A percentile compares a stretch with the other conserved stretches of the same genome.
Conservation (phyloP, 2,888 invertebrate genomes). For the Pardosa pseudoannulata region DNA sequence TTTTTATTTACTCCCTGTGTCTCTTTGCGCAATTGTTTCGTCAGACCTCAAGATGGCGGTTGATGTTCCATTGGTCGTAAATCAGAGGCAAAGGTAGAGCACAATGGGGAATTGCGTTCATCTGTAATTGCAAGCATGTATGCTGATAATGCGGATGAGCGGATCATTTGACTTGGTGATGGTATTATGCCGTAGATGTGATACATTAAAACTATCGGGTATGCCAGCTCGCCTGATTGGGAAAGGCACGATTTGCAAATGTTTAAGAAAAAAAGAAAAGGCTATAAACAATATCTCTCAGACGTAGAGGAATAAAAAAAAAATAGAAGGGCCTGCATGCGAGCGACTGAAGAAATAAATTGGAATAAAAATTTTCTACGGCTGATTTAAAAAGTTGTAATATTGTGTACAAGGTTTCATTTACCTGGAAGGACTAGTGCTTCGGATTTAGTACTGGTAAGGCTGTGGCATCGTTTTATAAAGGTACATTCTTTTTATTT, state of each 20-base stretch:
- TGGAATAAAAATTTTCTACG: too few relatives aligned
- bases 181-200: conserved; percentile 46
- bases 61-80: conserved; percentile 38
- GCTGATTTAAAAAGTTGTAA: too few relatives aligned
- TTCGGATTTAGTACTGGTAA: too few relatives aligned
- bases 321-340: background rate
- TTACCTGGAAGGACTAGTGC: too few relatives aligned
- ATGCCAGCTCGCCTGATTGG: conserved; percentile 38
- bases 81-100: conserved; percentile 44
- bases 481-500: too few relatives aligned
- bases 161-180: conserved; percentile 60
- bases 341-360: too few relatives aligned
- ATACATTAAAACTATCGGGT: conserved; percentile 60
- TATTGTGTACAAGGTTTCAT: too few relatives aligned
- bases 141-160: conserved; percentile 16
- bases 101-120: conserved; percentile 20
- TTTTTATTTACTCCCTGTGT: background rate
- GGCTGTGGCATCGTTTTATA: too few relatives aligned
- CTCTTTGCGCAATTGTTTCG: conserved; percentile 56
- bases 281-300: background rate
- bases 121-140: conserved; percentile 33
- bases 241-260: conserved; percentile 51
- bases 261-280: background rate
- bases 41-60: conserved; percentile 10
- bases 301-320: background rate